phyloP scores from a whole-genome alignment of 2,113 vertebrate genomes.

The Bubo scandiacus region DNA sequence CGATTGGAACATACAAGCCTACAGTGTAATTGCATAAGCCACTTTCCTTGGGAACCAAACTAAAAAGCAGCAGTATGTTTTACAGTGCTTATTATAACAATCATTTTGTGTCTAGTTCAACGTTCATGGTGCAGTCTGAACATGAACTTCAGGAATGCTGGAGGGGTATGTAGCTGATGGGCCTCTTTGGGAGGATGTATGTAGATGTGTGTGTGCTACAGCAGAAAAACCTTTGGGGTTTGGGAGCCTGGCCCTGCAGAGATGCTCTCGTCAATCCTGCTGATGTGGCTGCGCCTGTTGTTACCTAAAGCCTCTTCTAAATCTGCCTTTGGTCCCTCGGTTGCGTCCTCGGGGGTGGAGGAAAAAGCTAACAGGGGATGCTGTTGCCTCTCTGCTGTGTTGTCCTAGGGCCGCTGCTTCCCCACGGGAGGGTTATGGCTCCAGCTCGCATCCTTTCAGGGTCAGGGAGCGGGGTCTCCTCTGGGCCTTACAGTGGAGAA shows the following conservation, averaged over 20 bases:
- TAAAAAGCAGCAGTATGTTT: background rate
- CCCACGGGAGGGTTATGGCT: background rate
- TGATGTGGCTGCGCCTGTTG: background rate
- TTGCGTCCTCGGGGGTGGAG: background rate
- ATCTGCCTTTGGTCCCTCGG: background rate
- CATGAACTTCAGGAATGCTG: background rate
- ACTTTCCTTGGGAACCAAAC: slow-evolving; percentile 1
- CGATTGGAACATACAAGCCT: background rate
- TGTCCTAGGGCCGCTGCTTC: background rate
- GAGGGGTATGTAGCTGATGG: background rate
- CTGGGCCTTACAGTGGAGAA: background rate
- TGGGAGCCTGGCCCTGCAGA: background rate
- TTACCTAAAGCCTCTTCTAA: background rate
- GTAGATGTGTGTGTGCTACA: background rate
- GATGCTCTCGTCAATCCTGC: background rate
- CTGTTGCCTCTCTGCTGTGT: background rate
- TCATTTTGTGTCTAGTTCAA: background rate
- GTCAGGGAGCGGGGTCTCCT: background rate
- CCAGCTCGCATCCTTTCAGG: background rate
- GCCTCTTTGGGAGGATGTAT: background rate
- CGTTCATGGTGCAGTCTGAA: background rate
- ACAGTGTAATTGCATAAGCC: slow-evolving; percentile 21
- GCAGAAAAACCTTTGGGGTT: background rate
- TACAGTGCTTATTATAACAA: background rate
- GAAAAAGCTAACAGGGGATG: background rate